Evolutionary conservation across 2,888 invertebrate species (phyloP).

Genomic region (Seira ritae): DNA sequence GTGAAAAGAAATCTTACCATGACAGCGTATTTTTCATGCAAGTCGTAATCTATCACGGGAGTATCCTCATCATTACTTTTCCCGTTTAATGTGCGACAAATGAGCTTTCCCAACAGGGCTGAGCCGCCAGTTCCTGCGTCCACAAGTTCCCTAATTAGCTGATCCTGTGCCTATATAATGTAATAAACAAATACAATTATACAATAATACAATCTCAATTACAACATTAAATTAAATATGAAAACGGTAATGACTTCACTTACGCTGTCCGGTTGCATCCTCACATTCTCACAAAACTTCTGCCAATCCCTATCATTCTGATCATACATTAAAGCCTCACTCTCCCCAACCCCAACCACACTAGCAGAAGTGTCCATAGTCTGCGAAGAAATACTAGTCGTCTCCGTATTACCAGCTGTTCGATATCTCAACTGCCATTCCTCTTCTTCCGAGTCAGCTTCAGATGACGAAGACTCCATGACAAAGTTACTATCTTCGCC

Average conservation of each 20-base stretch:
- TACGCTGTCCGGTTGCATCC: not conserved
- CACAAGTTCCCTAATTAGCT: not conserved
- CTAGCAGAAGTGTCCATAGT: too few relatives aligned
- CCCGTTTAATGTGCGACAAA: slow-evolving; percentile 24
- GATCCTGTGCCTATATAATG: slow-evolving; percentile 26
- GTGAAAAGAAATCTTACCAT: slow-evolving; percentile 15
- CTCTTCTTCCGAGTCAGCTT: too few relatives aligned
- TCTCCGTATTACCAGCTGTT: too few relatives aligned
- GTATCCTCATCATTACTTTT: not conserved
- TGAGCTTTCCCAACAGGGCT: slow-evolving; percentile 31
- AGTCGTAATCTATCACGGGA: too few relatives aligned
- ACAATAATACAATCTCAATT: not conserved
- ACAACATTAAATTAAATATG: not conserved
- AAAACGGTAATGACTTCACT: not conserved
- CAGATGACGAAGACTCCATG: too few relatives aligned
- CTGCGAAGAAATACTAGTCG: too few relatives aligned
- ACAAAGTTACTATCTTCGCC: too few relatives aligned
- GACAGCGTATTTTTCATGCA: slow-evolving; percentile 15
- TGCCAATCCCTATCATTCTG: slow-evolving; percentile 36
- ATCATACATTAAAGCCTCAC: too few relatives aligned
- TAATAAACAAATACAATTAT: not conserved
- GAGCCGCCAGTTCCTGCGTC: slow-evolving; percentile 18
- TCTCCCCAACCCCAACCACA: too few relatives aligned
- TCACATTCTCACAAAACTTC: slow-evolving; percentile 6
- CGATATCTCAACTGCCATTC: too few relatives aligned